These are phyloP conservation scores for Sphaerodactylus townsendi DNA, from an alignment of 2,113 vertebrate genomes.

Conservation along the genomic window DNA sequence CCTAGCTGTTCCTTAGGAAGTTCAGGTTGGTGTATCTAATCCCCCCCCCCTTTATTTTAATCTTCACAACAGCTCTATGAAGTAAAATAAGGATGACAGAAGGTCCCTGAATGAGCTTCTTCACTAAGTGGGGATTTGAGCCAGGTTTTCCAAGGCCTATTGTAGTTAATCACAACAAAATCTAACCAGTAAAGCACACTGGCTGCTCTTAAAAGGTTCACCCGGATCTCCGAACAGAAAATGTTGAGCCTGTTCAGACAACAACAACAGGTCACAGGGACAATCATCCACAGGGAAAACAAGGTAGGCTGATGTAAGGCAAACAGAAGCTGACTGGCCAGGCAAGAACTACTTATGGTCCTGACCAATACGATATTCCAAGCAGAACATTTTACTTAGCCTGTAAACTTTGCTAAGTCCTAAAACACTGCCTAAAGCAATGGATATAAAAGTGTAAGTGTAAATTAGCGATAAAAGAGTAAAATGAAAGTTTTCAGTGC, in stretches of 20 bases:
- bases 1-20: too few relatives aligned
- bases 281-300: neutral
- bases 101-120: too few relatives aligned
- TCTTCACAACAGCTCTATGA: too few relatives aligned
- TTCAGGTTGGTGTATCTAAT: too few relatives aligned
- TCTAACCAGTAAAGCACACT: neutral
- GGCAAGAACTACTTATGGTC: neutral
- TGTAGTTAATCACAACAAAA: too few relatives aligned
- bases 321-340: neutral
- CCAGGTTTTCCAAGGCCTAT: too few relatives aligned
- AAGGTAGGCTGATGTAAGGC: neutral
- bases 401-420: neutral
- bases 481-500: neutral
- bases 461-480: neutral
- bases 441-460: too few relatives aligned
- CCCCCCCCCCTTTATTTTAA: too few relatives aligned
- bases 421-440: neutral
- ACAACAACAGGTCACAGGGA: neutral
- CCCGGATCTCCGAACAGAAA: neutral
- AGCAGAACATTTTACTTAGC: neutral
- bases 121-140: too few relatives aligned
- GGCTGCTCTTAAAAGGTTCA: neutral
- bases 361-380: neutral
- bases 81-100: too few relatives aligned
- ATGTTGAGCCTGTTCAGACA: neutral